Conservation (phyloP, 2,113 vertebrate species). For the Neopipo cinnamomea region DNA sequence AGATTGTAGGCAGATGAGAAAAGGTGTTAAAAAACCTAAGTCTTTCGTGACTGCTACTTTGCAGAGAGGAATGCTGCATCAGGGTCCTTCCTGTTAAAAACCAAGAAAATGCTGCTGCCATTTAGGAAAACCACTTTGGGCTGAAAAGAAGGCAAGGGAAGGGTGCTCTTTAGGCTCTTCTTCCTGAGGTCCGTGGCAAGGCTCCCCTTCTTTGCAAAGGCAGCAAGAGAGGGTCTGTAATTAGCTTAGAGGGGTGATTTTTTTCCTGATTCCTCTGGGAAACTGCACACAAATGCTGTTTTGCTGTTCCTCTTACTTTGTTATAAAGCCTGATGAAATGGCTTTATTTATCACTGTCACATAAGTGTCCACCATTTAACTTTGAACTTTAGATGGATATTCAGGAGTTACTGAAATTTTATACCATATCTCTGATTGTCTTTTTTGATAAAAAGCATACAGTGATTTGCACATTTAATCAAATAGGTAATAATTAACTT, state of each 20-base stretch:
- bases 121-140: not conserved
- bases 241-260: not conserved
- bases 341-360: not conserved
- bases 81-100: not conserved
- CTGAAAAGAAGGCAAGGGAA: not conserved
- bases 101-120: not conserved
- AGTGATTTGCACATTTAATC: not conserved
- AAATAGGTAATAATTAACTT: slow-evolving; percentile 18
- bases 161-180: not conserved
- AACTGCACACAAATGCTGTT: not conserved
- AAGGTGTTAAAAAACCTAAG: not conserved
- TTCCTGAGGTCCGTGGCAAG: not conserved
- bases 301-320: not conserved
- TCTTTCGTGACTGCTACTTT: not conserved
- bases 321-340: not conserved
- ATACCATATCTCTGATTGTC: not conserved
- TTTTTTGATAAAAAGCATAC: not conserved
- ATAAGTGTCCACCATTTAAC: not conserved
- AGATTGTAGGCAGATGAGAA: not conserved
- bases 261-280: not conserved
- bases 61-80: not conserved
- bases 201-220: not conserved
- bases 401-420: not conserved
- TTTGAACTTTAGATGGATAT: not conserved
- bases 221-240: not conserved